phyloP scores from a whole-genome alignment of 2,797 vertebrate species.

The Pelobates cultripes region DNA sequence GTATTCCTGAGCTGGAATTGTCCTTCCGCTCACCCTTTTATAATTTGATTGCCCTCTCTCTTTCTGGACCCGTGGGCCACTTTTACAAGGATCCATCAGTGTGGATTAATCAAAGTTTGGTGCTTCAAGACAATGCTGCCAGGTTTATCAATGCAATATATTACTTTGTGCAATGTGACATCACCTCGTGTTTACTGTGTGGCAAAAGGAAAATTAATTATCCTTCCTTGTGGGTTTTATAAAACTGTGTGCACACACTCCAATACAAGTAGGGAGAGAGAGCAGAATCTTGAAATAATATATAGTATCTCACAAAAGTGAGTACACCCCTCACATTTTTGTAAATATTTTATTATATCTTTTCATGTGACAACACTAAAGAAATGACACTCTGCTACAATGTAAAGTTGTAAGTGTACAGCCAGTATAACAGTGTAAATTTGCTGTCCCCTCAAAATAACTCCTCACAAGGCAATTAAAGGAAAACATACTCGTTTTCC shows the following conservation, averaged over 20 bases:
- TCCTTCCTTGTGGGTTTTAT: neutral
- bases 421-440: no score
- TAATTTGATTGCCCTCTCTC: slow-evolving; percentile 50
- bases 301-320: no score
- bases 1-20: slow-evolving; percentile 42
- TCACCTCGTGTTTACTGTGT: neutral
- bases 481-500: no score
- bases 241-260: neutral
- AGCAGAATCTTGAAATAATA: no score
- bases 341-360: no score
- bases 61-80: slow-evolving; percentile 40
- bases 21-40: slow-evolving; percentile 50
- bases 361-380: no score
- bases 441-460: no score
- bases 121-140: slow-evolving; percentile 15
- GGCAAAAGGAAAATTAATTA: neutral
- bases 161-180: slow-evolving; percentile 18
- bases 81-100: slow-evolving; percentile 48
- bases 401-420: no score
- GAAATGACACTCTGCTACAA: no score
- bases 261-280: neutral
- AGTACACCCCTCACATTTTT: no score
- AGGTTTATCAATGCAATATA: slow-evolving; percentile 41
- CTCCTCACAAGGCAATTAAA: no score
- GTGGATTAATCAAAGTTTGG: slow-evolving; percentile 47